Evolutionary conservation across 2,888 invertebrate species (phyloP).

Genomic region (Acrobasis suavella): DNA sequence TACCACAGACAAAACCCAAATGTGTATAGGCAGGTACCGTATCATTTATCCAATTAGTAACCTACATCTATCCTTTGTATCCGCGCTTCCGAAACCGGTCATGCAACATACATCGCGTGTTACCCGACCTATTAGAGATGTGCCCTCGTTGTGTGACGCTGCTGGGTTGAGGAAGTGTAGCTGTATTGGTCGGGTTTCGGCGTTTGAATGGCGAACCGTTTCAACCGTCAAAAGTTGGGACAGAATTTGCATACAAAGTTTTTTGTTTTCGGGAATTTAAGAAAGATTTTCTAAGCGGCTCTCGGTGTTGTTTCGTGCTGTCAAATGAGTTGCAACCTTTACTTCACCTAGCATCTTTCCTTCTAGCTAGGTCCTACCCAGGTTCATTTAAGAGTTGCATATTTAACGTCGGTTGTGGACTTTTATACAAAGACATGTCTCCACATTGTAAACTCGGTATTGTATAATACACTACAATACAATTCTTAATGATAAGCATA

Average conservation of each 20-base stretch:
- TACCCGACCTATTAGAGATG: conserved; percentile 6
- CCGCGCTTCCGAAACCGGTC: conserved; percentile 4
- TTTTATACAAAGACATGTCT: too few relatives aligned
- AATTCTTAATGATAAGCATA: too few relatives aligned
- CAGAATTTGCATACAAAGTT: background rate
- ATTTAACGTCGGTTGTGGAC: too few relatives aligned
- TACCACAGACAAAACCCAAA: background rate
- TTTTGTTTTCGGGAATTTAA: background rate
- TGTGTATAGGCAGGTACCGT: background rate
- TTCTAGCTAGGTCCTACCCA: too few relatives aligned
- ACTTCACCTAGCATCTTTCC: too few relatives aligned
- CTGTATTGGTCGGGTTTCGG: background rate
- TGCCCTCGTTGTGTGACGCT: background rate
- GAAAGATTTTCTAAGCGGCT: too few relatives aligned
- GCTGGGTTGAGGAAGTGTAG: background rate
- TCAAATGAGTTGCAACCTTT: too few relatives aligned
- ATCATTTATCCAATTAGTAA: conserved; percentile 15
- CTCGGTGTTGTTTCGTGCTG: too few relatives aligned
- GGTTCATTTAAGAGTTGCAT: too few relatives aligned
- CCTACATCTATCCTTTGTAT: conserved; percentile 5
- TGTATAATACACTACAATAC: too few relatives aligned
- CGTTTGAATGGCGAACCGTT: conserved; percentile 5
- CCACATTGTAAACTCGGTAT: too few relatives aligned
- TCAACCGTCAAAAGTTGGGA: conserved; percentile 1
- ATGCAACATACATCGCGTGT: conserved; percentile 4